Evolutionary conservation across 2,888 invertebrate genomes (phyloP), one percentile per base, ranked within the genome.

Genomic region (Tetragnatha montana): DNA sequence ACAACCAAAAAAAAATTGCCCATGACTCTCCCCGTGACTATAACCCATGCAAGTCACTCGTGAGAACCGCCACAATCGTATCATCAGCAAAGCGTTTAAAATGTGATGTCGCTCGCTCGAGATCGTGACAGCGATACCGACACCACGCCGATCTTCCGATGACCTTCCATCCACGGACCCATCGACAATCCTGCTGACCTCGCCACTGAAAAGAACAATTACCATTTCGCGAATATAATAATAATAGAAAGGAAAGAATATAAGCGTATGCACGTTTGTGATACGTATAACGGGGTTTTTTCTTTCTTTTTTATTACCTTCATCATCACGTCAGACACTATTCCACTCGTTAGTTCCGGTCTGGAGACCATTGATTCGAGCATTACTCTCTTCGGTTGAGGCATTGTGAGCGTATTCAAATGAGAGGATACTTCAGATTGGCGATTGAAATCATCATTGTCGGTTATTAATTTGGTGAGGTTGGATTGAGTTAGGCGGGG

Each of bases 131-230:
- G 14, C 6, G 78, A 78, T 78, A 60, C 12, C 60, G 17, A 60
- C 35, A 60, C 60, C 21, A 22, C 78, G 19, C 10, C 21, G 78
- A 78, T 19, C 78, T 35, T 19, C 22, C 21, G 10, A 21, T 78
- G 78, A 78, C 78, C 78, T 78, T 78, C 51, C 14, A 22, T 22
- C 22, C 8, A 47, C 17, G 60, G 22, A 60, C 60, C n/a, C n/a
- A n/a, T 78, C 21, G 51, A 78, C 60, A 78, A 22, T 21, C 21
- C 14, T 21, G 22, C 21, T 78, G 78, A 78, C 78, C 78, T 78
- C 78, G 60, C 10, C 22, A 21, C 50, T 60, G 78, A 78, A 78
- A 78, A 78, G 78, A 51, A 78, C 78, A 78, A 78, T 78, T 60
- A 51, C 21, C 78, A 51, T 60, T 60, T 17, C 60, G 12, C 60